Percentiles rank a stretch among this genome's conserved stretches.
Evolutionary conservation across 1,140 invertebrate genomes (phyloP).

Genomic region (Holcopasites calliopsidis): DNA sequence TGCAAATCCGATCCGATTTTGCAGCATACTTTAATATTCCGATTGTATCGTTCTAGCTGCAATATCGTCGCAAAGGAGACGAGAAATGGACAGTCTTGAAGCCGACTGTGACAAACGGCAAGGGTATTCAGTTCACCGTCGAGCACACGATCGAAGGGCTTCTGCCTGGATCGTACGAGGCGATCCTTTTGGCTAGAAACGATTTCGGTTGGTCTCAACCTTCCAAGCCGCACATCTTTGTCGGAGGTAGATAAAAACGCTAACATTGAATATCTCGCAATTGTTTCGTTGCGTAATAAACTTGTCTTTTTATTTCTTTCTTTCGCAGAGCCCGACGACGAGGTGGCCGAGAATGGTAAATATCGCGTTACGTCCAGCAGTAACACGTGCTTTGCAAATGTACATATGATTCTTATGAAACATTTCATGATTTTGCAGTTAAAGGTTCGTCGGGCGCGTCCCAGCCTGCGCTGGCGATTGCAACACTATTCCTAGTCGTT

Average conservation of each 20-base stretch:
- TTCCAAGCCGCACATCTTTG: conserved; percentile 60
- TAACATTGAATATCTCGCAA: background rate
- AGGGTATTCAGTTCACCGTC: conserved; percentile 61
- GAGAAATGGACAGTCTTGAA: conserved; percentile 53
- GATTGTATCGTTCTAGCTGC: conserved; percentile 57
- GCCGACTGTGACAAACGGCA: conserved; percentile 65
- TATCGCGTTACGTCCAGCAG: background rate
- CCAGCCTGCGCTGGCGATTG: conserved; percentile 45
- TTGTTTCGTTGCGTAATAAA: background rate
- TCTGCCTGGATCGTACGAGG: conserved; percentile 68
- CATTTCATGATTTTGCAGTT: conserved; percentile 44
- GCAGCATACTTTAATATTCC: background rate
- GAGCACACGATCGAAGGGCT: conserved; percentile 62
- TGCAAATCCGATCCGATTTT: too few species aligned
- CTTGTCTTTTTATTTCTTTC: background rate
- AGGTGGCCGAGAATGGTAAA: conserved; percentile 27
- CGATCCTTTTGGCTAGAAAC: conserved; percentile 66
- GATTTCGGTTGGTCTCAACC: conserved; percentile 69
- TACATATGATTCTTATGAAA: background rate
- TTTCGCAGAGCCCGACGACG: conserved; percentile 4
- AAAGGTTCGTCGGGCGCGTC: conserved; percentile 34
- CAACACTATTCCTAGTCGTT: conserved; percentile 69
- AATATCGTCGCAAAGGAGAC: conserved; percentile 66
- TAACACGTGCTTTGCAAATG: background rate
- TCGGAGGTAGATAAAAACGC: conserved; percentile 55